Percentiles rank a stretch among this genome's conserved stretches.
Evolutionary conservation across 2,797 vertebrate genomes (phyloP).

Genomic region (Eulemur coronatus): DNA sequence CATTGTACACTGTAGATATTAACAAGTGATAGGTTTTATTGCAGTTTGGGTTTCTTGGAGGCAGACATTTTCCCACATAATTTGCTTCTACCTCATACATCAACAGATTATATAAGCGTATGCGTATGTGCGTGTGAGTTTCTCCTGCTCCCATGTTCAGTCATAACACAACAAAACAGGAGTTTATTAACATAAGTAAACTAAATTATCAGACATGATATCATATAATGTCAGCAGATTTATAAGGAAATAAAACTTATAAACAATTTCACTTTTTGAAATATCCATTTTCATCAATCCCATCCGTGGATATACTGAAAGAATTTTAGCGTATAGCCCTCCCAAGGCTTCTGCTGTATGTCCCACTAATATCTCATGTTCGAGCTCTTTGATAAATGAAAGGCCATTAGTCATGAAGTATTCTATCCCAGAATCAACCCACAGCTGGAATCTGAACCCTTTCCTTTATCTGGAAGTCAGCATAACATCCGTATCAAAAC

Average conservation of each 20-base stretch:
- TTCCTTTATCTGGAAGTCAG: neutral
- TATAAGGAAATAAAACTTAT: neutral
- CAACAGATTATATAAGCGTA: neutral
- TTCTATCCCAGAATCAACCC: neutral
- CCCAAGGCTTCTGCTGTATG: neutral
- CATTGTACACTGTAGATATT: neutral
- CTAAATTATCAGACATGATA: neutral
- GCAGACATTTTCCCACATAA: neutral
- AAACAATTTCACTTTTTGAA: neutral
- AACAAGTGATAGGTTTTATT: neutral
- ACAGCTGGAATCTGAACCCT: neutral
- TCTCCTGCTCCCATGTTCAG: neutral
- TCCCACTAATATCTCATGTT: neutral
- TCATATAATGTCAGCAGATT: neutral
- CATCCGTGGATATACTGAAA: neutral
- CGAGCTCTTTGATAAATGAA: slow-evolving; percentile 21
- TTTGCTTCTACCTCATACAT: neutral
- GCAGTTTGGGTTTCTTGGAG: neutral
- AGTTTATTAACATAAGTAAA: neutral
- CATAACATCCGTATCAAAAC: neutral
- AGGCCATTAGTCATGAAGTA: neutral
- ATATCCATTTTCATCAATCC: neutral
- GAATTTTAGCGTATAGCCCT: neutral
- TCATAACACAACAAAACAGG: neutral
- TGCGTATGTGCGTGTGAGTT: neutral